phyloP scores from a whole-genome alignment of 2,113 vertebrate species.

The Fregata magnificens region DNA sequence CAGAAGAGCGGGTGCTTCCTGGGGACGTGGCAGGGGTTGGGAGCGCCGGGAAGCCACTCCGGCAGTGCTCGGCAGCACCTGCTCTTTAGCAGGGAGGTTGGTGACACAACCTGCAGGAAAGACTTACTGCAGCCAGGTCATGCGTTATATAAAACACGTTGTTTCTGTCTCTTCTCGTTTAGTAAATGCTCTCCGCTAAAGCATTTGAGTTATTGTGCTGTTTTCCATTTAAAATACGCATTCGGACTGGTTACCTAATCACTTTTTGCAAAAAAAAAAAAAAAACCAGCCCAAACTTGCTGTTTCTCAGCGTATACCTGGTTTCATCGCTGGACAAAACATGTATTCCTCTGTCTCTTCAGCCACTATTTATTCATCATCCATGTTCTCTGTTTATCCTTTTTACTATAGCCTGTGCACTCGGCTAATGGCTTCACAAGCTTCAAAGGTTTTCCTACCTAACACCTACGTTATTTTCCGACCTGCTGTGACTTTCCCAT shows the following conservation, averaged over 20 bases:
- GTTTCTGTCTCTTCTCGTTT: not conserved
- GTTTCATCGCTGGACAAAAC: not conserved
- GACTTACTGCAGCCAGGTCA: not conserved
- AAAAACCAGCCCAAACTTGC: not conserved
- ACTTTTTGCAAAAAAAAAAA: not conserved
- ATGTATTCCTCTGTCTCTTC: not conserved
- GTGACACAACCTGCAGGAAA: not conserved
- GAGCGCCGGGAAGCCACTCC: not conserved
- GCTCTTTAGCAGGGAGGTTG: not conserved
- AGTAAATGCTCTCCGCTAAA: not conserved
- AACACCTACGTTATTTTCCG: not conserved
- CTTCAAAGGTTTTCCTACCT: conserved; percentile 1
- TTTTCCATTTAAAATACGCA: not conserved
- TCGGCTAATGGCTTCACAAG: conserved; percentile 13
- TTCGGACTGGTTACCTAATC: not conserved
- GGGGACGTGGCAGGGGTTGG: fast-evolving
- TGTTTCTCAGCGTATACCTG: not conserved
- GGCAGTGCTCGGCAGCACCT: not conserved
- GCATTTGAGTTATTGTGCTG: not conserved
- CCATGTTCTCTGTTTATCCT: conserved; percentile 15
- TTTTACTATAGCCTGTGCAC: not conserved
- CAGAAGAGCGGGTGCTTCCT: not conserved
- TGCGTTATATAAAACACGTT: not conserved
- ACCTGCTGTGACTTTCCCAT: not conserved
- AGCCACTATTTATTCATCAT: not conserved